Conservation (phyloP, 2,113 vertebrate species). For the Peromyscus polionotus region DNA sequence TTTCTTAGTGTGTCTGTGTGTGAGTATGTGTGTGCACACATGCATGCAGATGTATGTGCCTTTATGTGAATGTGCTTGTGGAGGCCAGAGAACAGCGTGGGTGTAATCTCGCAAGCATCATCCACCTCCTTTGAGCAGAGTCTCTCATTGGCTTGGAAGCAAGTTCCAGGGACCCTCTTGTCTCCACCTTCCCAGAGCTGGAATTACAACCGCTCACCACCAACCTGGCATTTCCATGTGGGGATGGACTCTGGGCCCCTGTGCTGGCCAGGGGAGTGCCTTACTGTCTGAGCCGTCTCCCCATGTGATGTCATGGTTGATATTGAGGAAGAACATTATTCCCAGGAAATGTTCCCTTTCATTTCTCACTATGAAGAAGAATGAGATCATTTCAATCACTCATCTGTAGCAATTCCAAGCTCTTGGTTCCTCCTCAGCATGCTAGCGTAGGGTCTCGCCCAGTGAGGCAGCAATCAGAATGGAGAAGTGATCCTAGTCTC, state of each 20-base stretch:
- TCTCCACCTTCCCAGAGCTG: not conserved
- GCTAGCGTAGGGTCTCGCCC: not conserved
- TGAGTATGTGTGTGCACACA: not conserved
- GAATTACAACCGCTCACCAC: not conserved
- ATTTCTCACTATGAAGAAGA: constrained; percentile 13
- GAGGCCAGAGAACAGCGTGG: not conserved
- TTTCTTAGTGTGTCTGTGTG: not conserved
- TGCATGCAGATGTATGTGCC: not conserved
- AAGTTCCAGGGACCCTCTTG: not conserved
- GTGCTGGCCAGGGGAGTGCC: not conserved
- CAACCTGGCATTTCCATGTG: not conserved
- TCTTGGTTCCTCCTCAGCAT: not conserved
- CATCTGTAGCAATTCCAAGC: not conserved
- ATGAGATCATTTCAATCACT: not conserved
- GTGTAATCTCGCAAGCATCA: not conserved
- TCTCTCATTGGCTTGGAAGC: not conserved
- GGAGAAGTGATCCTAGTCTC: not conserved
- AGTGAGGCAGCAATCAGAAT: not conserved
- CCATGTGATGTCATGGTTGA: not conserved
- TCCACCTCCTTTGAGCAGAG: not conserved
- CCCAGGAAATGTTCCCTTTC: constrained; percentile 1
- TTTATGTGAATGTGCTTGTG: not conserved
- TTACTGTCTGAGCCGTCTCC: not conserved
- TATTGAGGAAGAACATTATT: not conserved
- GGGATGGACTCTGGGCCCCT: not conserved